These are phyloP conservation scores for Pseudobourletiella spinata DNA, from an alignment of 1,140 invertebrate genomes.

Conservation along the genomic window DNA sequence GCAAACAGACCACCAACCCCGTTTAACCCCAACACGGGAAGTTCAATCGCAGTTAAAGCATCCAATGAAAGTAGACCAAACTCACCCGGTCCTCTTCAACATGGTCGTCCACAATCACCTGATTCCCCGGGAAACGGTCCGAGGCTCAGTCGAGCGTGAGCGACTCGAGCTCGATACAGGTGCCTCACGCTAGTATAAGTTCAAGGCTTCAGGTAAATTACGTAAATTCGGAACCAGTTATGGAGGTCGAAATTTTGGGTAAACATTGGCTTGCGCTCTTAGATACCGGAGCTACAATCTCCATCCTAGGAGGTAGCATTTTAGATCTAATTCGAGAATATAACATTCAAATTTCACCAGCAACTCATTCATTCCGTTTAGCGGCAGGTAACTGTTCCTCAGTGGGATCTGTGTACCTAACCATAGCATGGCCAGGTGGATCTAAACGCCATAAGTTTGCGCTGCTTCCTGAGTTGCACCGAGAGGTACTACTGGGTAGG, in stretches of 20 bases:
- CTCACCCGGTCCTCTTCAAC: no score
- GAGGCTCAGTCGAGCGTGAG: background rate
- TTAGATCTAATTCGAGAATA: background rate
- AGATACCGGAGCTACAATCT: slow-evolving; percentile 18
- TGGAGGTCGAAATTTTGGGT: slow-evolving; percentile 11
- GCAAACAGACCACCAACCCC: no score
- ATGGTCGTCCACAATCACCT: no score
- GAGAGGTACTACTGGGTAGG: slow-evolving; percentile 16
- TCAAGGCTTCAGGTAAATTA: background rate
- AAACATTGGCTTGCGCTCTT: slow-evolving; percentile 10
- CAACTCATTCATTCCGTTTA: background rate
- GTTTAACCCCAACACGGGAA: no score
- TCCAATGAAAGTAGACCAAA: no score
- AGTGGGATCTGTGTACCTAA: background rate
- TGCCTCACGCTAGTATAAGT: background rate
- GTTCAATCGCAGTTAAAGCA: no score
- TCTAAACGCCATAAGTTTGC: slow-evolving; percentile 2
- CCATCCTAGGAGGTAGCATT: slow-evolving; percentile 7
- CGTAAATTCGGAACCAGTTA: slow-evolving; percentile 10
- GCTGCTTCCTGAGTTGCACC: background rate
- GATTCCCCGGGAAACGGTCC: background rate
- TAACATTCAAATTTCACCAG: slow-evolving; percentile 2
- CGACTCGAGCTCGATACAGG: background rate
- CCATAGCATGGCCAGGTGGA: background rate
- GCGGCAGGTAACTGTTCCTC: background rate